These are phyloP conservation scores for Leptopilina syphax DNA, from an alignment of 2,888 invertebrate genomes.

Conservation along the genomic window DNA sequence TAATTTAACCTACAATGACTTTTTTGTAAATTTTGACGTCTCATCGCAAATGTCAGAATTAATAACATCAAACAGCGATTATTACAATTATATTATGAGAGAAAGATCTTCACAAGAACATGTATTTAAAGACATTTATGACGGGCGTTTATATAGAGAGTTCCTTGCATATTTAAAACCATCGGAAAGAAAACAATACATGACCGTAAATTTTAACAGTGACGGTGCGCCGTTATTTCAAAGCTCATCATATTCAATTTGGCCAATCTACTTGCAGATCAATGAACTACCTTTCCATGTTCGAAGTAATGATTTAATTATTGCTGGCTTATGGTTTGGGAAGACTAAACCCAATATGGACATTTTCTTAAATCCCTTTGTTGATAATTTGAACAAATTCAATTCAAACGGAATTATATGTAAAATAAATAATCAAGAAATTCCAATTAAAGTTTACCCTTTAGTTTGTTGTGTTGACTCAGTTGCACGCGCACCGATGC, in stretches of 20 bases:
- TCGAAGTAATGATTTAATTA: conserved; percentile 38
- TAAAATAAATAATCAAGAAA: too few relatives aligned
- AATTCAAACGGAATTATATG: too few relatives aligned
- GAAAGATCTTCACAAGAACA: conserved; percentile 35
- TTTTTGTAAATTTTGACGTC: conserved; percentile 43
- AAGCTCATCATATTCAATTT: conserved; percentile 49
- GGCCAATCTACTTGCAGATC: conserved; percentile 52
- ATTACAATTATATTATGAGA: conserved; percentile 38
- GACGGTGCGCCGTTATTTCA: conserved; percentile 50
- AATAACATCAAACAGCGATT: conserved; percentile 19
- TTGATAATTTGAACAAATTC: too few relatives aligned
- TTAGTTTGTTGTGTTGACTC: too few relatives aligned
- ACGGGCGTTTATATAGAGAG: conserved; percentile 44
- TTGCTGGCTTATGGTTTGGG: conserved; percentile 48
- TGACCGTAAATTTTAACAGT: conserved; percentile 50
- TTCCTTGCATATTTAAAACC: conserved; percentile 33
- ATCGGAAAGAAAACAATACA: background rate
- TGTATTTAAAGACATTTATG: conserved; percentile 45
- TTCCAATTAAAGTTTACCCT: too few relatives aligned
- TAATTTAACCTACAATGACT: conserved; percentile 32
- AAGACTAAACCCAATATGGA: conserved; percentile 50
- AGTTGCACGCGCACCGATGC: too few relatives aligned
- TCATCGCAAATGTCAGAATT: conserved; percentile 26
- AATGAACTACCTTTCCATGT: conserved; percentile 50
- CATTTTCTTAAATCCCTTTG: too few relatives aligned